Base-by-base conservation (phyloP, 2,113 vertebrate species). In the Xiphorhynchus elegans region DNA sequence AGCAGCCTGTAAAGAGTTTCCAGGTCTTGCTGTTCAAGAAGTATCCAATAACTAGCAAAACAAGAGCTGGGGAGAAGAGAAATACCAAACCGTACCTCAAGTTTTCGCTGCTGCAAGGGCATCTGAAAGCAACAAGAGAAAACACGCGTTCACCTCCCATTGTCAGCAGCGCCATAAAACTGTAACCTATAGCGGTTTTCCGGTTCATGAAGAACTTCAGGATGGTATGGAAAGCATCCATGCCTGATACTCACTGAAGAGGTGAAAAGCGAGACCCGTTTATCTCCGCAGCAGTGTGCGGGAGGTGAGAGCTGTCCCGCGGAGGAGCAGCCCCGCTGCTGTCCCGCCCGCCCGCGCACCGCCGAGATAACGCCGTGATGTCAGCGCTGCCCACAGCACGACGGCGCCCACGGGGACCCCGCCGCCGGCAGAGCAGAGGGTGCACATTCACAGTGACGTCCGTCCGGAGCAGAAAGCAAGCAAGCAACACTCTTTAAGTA, bases 1-100 rank as follows among this genome's bases (percentile, higher is more conserved):
- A 99, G 97, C 99, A 99, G 37, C 99, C 99, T 5, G 99, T 99
- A 92, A 98, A 99, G 46, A 99, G 98, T 78, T 97, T 98, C 99
- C 99, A 99, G 2, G 99, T 94, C 62, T 97, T 97, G 79, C 66
- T 96, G 92, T 98, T 99, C 89, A 99, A 92, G 92, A 99, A 99
- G 73, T 99, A 98, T 16, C 99, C 98, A 6, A 99, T 74, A 29
- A 98, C 93, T 15, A 99, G 90, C 49, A 99, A 97, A 60, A 99
- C 98, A 28, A 98, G 92, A 39, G 99, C 99, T 2, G 99, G 99
- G 19, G 98, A 98, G 39, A 99, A 97, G 58, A 99, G 97, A 95
- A 99, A 99, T 5, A 97, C 98, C 69, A 99, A 55, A 5, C 99
- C 98, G 1, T 99, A 99, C 26, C 92, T 90, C 56, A 98, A 97